phyloP scores from a whole-genome alignment of 2,797 vertebrate species.

The Streptopelia turtur region DNA sequence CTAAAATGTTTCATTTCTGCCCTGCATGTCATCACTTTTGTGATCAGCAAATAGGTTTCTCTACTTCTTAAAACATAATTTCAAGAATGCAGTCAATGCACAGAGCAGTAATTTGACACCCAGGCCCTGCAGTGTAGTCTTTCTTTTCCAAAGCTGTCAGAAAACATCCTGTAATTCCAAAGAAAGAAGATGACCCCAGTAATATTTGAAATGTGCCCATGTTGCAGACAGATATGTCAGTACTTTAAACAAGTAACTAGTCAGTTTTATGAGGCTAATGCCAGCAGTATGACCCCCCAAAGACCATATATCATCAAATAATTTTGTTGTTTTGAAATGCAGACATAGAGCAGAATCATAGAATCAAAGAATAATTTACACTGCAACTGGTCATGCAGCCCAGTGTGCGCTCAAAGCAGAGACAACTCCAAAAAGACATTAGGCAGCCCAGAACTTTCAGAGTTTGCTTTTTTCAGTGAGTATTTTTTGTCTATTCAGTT shows the following conservation, averaged over 20 bases:
- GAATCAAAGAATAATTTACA: neutral
- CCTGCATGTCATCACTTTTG: neutral
- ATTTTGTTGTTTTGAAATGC: neutral
- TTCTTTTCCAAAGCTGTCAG: neutral
- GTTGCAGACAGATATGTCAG: neutral
- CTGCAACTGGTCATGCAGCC: neutral
- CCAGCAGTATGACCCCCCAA: neutral
- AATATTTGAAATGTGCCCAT: neutral
- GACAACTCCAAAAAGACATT: neutral
- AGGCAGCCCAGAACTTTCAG: neutral
- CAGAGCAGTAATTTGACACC: neutral
- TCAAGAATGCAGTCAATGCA: neutral
- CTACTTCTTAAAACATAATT: neutral
- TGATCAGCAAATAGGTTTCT: neutral
- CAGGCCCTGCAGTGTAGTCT: neutral
- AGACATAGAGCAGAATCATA: neutral
- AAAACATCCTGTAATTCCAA: neutral
- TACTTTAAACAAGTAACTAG: neutral
- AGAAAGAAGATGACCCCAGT: neutral
- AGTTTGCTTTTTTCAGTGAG: neutral
- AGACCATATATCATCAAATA: neutral
- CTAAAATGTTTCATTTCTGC: neutral
- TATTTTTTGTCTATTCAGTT: neutral
- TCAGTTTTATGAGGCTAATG: neutral
- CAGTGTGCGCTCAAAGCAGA: neutral